A percentile compares a stretch with the other conserved stretches of the same genome.
phyloP scores from a whole-genome alignment of 2,113 vertebrate species.

The Ifrita kowaldi region DNA sequence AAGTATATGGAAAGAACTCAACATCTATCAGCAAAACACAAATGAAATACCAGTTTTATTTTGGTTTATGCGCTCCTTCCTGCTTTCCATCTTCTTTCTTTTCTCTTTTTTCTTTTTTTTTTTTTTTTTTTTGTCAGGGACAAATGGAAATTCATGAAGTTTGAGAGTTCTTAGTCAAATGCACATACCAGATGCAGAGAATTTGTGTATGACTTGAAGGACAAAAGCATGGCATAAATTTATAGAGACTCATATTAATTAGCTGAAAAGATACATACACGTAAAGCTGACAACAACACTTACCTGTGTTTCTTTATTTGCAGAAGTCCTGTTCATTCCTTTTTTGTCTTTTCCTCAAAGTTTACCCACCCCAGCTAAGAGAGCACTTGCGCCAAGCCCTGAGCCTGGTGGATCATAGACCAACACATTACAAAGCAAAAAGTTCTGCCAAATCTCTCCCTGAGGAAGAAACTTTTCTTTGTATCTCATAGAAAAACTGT shows the following conservation, averaged over 20 bases:
- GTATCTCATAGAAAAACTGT: neutral
- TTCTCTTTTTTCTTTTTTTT: neutral
- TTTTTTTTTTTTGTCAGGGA: conserved; percentile 9
- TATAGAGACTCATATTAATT: neutral
- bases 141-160: neutral
- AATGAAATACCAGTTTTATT: conserved; percentile 65
- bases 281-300: neutral
- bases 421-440: neutral
- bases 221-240: neutral
- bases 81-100: neutral
- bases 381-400: neutral
- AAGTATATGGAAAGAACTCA: conserved; percentile 55
- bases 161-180: neutral
- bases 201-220: neutral
- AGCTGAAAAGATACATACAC: rapidly evolving
- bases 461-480: neutral
- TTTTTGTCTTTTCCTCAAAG: neutral
- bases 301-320: neutral
- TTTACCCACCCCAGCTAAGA: rapidly evolving
- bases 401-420: neutral
- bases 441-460: neutral
- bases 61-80: neutral
- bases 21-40: conserved; percentile 53
- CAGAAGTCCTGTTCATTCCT: neutral
- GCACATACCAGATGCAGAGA: neutral